A percentile compares a stretch with the other conserved stretches of the same genome.
Evolutionary conservation across 1,140 invertebrate genomes (phyloP).

Genomic region (Musca vetustissima): DNA sequence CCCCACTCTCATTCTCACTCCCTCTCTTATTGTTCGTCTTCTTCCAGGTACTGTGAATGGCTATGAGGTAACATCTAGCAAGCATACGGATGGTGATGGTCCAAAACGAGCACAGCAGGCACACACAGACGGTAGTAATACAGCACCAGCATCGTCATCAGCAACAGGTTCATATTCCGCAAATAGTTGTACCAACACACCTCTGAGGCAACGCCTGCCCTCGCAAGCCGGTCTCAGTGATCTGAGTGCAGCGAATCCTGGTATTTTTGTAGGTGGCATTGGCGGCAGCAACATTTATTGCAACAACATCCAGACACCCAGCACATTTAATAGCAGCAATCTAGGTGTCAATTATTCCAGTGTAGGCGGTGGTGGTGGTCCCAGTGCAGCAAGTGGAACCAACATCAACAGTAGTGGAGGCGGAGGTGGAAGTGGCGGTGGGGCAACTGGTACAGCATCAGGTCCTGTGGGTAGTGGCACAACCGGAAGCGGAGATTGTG

Average conservation of each 20-base stretch:
- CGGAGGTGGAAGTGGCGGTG: constrained; percentile 19
- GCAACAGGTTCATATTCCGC: constrained; percentile 45
- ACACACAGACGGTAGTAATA: not conserved
- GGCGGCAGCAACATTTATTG: constrained; percentile 16
- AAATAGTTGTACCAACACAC: constrained; percentile 36
- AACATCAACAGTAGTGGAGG: constrained; percentile 27
- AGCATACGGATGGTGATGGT: constrained; percentile 27
- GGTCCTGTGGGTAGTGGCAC: not conserved
- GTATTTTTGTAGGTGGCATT: constrained; percentile 9
- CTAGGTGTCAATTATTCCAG: constrained; percentile 32
- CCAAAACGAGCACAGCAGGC: not conserved
- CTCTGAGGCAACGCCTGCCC: constrained; percentile 20
- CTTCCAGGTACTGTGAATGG: constrained; percentile 25
- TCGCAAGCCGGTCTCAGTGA: constrained; percentile 29
- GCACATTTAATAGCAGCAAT: constrained; percentile 6
- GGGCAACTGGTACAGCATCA: constrained; percentile 21
- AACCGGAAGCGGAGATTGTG: not conserved
- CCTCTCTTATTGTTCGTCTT: not conserved
- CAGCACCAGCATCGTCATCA: constrained; percentile 27
- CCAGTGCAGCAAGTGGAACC: constrained; percentile 22
- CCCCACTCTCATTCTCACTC: not conserved
- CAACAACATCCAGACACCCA: constrained; percentile 16
- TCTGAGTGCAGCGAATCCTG: not conserved
- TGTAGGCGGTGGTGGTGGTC: constrained; percentile 27
- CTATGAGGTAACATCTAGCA: not conserved